Percentiles rank a stretch among this genome's conserved stretches.
phyloP scores from a whole-genome alignment of 2,888 invertebrate genomes.

The Cybosia mesomella region DNA sequence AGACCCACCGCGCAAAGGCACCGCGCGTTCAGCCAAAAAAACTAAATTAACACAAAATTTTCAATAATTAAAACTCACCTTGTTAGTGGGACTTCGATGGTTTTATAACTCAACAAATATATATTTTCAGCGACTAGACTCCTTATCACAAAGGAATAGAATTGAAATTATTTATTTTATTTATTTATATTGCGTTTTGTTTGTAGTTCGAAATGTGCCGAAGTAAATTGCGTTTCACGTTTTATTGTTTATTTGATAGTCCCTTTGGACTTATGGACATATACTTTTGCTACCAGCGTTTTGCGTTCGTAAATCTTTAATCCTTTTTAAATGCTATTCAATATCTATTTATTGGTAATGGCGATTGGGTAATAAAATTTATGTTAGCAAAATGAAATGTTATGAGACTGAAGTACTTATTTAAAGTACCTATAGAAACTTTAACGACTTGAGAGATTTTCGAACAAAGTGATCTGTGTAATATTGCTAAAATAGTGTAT shows the following conservation, averaged over 20 bases:
- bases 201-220: slow-evolving; percentile 64
- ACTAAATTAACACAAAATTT: slow-evolving; percentile 82
- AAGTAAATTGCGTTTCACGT: slow-evolving; percentile 71
- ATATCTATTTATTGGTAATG: background rate
- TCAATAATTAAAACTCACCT: slow-evolving; percentile 84
- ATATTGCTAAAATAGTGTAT: too few species aligned
- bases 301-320: slow-evolving; percentile 22
- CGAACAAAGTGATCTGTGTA: too few species aligned
- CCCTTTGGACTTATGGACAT: slow-evolving; percentile 50
- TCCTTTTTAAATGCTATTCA: slow-evolving; percentile 6
- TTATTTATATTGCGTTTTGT: slow-evolving; percentile 14
- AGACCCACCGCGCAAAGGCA: slow-evolving; percentile 72
- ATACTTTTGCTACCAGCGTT: slow-evolving; percentile 56
- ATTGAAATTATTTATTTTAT: slow-evolving; percentile 5
- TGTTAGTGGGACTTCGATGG: slow-evolving; percentile 73
- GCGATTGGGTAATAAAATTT: background rate
- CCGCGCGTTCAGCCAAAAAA: slow-evolving; percentile 69
- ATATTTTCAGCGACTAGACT: background rate
- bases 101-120: slow-evolving; percentile 62
- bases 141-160: slow-evolving; percentile 23
- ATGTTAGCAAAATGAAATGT: background rate
- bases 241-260: slow-evolving; percentile 83
- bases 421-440: background rate
- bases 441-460: background rate
- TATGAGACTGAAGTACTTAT: background rate